Evolutionary conservation across 2,888 invertebrate species (phyloP), one percentile per base, ranked within the genome.

Genomic region (Teleogryllus oceanicus): DNA sequence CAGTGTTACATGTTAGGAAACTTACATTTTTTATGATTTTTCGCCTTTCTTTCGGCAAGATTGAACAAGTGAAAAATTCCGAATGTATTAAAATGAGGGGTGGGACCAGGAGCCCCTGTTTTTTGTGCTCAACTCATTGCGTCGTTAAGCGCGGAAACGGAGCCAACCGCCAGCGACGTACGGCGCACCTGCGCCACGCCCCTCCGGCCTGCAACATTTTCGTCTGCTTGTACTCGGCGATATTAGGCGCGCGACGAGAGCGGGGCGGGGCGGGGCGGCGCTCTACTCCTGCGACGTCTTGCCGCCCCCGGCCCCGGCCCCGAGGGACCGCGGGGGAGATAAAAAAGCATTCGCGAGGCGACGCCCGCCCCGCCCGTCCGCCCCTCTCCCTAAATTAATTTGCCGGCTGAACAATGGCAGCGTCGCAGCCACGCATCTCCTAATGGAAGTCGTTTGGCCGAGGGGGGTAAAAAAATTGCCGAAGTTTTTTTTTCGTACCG

Each of bases 341-440:
- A 80, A 79, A 80, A 79, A 78, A 79, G 77, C 74, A 77, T 49
- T 74, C 20, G 76, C 75, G 62, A 74, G 78, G 49, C 77, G 79
- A n/a, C 13, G 62, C 62, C 62, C 62, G 16, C 62, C 16, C 62
- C 62, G 13, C 62, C 62, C 62, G 12, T 8, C 62, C n/a, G 13
- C 62, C 62, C 62, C 62, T n/a, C 62, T 62, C n/a, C 86, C 86
- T 87, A 88, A 88, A 88, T 88, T 88, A 88, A 88, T 88, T 88
- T 88, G 86, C 87, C 85, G 85, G 87, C 88, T 87, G 88, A 88
- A 88, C 88, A 88, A 88, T 88, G 87, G 87, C 86, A 86, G 87
- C 83, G 86, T 86, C 83, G 76, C 79, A 76, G 80, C 82, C 78
- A 79, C 78, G 81, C 80, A 79, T 78, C 80, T 85, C 86, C 87